These are phyloP conservation scores for Parauchenoglanis ngamensis DNA, from an alignment of 2,797 vertebrate species.

Conservation along the genomic window DNA sequence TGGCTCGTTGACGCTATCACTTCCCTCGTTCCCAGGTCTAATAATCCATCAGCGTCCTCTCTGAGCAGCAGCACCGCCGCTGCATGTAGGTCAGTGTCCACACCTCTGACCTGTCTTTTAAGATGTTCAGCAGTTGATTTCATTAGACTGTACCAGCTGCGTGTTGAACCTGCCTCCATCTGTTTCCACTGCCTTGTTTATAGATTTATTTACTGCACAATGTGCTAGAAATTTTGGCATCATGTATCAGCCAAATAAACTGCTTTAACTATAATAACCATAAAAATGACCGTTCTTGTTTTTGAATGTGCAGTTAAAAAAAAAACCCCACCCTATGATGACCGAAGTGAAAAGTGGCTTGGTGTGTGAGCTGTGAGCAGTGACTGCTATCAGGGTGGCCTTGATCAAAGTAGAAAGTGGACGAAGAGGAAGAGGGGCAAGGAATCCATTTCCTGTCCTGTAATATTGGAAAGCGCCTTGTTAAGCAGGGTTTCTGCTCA, in stretches of 20 bases:
- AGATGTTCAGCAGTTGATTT: constrained; percentile 11
- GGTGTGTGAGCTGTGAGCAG: neutral
- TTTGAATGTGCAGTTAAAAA: neutral
- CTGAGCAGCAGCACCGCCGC: neutral
- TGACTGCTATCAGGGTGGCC: neutral
- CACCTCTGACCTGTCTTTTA: constrained; percentile 24
- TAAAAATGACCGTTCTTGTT: too few relatives aligned
- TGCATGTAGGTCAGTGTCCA: constrained; percentile 34
- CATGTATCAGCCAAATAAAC: neutral
- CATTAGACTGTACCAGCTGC: neutral
- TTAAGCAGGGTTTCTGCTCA: neutral
- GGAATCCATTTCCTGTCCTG: constrained; percentile 1
- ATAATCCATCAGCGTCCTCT: constrained; percentile 15
- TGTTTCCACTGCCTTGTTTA: neutral
- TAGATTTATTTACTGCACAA: neutral
- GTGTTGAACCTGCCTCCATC: neutral
- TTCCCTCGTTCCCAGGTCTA: constrained; percentile 1
- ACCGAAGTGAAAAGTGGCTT: neutral
- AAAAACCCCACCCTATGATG: neutral
- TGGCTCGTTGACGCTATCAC: neutral
- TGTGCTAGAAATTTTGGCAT: neutral
- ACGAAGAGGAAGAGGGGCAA: neutral
- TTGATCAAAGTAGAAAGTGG: neutral
- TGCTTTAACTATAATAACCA: neutral
- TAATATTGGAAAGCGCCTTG: neutral